Evolutionary conservation across 2,888 invertebrate genomes (phyloP).

Genomic region (Anaspis maculata): DNA sequence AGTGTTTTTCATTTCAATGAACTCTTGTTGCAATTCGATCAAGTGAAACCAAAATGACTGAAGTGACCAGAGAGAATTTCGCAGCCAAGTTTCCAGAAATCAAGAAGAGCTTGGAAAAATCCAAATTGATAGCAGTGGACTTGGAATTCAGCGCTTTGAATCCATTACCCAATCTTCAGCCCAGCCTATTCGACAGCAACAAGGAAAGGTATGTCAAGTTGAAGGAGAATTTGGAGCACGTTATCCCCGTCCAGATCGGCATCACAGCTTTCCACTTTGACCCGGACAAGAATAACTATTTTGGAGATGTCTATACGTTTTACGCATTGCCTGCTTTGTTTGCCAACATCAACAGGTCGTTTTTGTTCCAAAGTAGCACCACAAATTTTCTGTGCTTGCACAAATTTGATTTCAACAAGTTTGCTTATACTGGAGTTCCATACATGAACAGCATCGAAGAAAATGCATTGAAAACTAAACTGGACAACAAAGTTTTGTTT

Average conservation of each 20-base stretch:
- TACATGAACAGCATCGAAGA: conserved; percentile 55
- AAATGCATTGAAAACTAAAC: conserved; percentile 22
- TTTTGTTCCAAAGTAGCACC: conserved; percentile 56
- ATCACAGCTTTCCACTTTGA: conserved; percentile 56
- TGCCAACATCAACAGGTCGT: conserved; percentile 51
- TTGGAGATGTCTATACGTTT: conserved; percentile 57
- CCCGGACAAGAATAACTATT: conserved; percentile 50
- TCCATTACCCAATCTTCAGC: conserved; percentile 32
- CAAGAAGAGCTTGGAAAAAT: conserved; percentile 46
- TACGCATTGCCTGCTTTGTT: conserved; percentile 58
- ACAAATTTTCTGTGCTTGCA: conserved; percentile 55
- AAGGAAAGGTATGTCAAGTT: conserved; percentile 49
- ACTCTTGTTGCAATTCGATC: too few relatives aligned
- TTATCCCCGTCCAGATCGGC: conserved; percentile 61
- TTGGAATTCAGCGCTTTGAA: conserved; percentile 61
- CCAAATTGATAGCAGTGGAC: conserved; percentile 60
- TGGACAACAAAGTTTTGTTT: conserved; percentile 34
- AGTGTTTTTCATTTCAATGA: too few relatives aligned
- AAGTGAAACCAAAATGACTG: conserved; percentile 54
- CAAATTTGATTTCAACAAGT: conserved; percentile 71
- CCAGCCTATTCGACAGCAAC: conserved; percentile 52
- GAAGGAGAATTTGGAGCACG: conserved; percentile 42
- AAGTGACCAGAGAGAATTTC: conserved; percentile 57
- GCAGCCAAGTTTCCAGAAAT: conserved; percentile 48
- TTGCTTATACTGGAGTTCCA: conserved; percentile 58